These are phyloP conservation scores for Diglossa brunneiventris DNA, from an alignment of 2,113 vertebrate species.

Conservation along the genomic window DNA sequence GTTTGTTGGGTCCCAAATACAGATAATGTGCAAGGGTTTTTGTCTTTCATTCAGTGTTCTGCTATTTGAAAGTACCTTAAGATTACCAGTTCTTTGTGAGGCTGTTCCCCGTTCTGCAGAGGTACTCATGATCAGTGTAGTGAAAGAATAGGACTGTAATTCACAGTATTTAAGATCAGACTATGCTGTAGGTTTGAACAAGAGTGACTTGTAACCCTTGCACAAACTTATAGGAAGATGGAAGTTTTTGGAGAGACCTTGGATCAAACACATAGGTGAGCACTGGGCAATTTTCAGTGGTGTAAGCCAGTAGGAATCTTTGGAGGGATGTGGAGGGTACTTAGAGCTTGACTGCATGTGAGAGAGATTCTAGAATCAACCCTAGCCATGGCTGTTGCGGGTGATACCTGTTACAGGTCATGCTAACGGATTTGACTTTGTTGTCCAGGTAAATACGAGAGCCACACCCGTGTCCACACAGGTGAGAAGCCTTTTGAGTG, in stretches of 20 bases:
- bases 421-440: not conserved
- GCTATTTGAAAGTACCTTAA: not conserved
- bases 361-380: not conserved
- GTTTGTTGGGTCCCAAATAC: not conserved
- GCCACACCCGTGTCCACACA: slow-evolving; percentile 94
- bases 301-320: not conserved
- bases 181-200: not conserved
- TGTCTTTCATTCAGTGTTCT: not conserved
- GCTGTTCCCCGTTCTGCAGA: not conserved
- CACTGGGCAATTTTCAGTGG: not conserved
- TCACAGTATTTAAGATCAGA: not conserved
- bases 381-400: not conserved
- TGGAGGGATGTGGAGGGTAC: not conserved
- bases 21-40: not conserved
- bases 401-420: not conserved
- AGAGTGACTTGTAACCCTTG: not conserved
- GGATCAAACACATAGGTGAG: not conserved
- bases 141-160: not conserved
- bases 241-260: not conserved
- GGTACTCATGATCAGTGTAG: not conserved
- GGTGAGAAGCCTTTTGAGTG: slow-evolving; percentile 98
- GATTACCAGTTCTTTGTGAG: not conserved
- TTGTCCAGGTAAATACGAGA: slow-evolving; percentile 91
- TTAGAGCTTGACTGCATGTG: not conserved
- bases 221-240: not conserved